Conservation (phyloP, 1,140 invertebrate genomes). For the Papilio helenus region DNA sequence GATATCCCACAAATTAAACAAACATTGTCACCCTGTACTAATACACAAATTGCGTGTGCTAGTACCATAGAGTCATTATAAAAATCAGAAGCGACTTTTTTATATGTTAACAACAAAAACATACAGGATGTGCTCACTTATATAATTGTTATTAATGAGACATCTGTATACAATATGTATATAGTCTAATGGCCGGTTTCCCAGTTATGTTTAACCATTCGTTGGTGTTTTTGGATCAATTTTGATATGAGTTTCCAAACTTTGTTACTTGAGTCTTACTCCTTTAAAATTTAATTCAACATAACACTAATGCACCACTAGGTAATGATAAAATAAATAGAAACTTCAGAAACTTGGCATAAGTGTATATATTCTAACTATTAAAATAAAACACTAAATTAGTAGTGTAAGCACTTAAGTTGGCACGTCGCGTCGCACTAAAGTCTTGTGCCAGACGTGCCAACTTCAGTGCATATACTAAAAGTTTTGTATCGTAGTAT, state of each 20-base stretch:
- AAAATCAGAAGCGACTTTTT: not conserved
- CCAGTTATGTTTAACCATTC: too few relatives aligned
- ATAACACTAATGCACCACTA: too few relatives aligned
- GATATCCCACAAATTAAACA: not conserved
- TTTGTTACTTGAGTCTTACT: too few relatives aligned
- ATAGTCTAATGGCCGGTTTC: too few relatives aligned
- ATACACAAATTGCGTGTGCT: conserved; percentile 25
- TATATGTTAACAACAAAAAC: not conserved
- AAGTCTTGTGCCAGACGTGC: not conserved
- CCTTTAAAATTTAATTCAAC: too few relatives aligned
- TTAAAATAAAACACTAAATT: not conserved
- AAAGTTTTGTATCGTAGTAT: too few relatives aligned
- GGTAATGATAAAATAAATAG: too few relatives aligned
- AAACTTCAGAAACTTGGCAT: too few relatives aligned
- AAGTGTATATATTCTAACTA: not conserved
- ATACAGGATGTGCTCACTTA: conserved; percentile 8
- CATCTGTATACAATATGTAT: not conserved
- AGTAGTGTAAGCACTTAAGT: not conserved
- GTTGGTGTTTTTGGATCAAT: too few relatives aligned
- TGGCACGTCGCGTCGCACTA: not conserved
- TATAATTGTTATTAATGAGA: not conserved
- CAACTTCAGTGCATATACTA: not conserved
- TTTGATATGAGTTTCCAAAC: too few relatives aligned
- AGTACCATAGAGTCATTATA: not conserved
- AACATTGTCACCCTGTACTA: conserved; percentile 4